Base-by-base conservation (phyloP, 2,888 invertebrate species). In the Cerceris rybyensis region DNA sequence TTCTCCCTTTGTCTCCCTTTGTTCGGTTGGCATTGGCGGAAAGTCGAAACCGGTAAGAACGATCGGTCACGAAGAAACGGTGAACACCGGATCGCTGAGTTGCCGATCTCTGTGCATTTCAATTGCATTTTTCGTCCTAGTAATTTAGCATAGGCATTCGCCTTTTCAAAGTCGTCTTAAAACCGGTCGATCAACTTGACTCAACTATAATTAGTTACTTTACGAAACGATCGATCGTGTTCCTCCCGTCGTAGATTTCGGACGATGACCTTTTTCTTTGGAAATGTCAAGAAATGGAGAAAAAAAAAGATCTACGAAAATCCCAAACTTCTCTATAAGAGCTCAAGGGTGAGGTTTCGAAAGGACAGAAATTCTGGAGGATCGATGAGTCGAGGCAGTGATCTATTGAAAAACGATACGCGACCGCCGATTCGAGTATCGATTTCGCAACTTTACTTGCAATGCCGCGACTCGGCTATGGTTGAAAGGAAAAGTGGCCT, bases 401-500 rank as follows among this genome's bases (percentile, higher is more conserved):
- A 60, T 50, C n/a, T 16, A 8, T 39, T 46, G 42, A 75, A 71
- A 79, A 77, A 66, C 49, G 42, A 63, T 28, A 14, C 42, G 42
- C 46, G 46, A 54, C 52, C 8, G 60, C 13, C 13, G 7, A 54
- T 41, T 28, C 43, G 17, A 70, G 54, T 14, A 42, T 52, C 14
- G 9, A 65, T 81, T 78, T 78, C 58, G 73, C 46, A 71, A 80
- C 55, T 39, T 11, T 28, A 55, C 42, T 41, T 39, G 49, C 17
- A n/a, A 28, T 43, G 28, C n/a, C 43, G 60, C 43, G 1, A 7
- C 8, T 7, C 55, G 46, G 9, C 14, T 13, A 59, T 0, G 9
- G 16, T 49, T 50, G 55, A 73, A 77, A 70, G 67, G 71, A 75
- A 70, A 84, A 67, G 71, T 81, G 43, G 17, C 61, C 54, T 68